Percentiles rank a stretch among this genome's conserved stretches.
Evolutionary conservation across 2,888 invertebrate species (phyloP).

Genomic region (Orgyia antiqua): DNA sequence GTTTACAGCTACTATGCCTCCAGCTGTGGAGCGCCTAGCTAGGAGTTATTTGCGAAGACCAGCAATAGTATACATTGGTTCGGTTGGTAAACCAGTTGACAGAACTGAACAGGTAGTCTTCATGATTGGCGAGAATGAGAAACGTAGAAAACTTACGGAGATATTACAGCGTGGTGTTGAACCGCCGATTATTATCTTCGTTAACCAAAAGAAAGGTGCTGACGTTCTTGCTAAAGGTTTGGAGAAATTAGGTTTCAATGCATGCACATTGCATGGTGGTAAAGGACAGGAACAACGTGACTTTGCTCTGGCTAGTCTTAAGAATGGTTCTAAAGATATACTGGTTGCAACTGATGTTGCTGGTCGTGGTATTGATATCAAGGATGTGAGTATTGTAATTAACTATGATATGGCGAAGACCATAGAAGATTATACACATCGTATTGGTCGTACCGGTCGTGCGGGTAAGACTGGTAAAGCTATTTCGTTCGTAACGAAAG

Average conservation of each 20-base stretch:
- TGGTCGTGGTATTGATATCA: slow-evolving; percentile 99
- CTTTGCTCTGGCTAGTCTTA: slow-evolving; percentile 97
- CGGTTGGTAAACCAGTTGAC: slow-evolving; percentile 97
- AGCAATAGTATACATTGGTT: slow-evolving; percentile 98
- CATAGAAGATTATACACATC: slow-evolving; percentile 98
- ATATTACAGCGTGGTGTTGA: slow-evolving; percentile 93
- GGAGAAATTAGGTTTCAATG: slow-evolving; percentile 97
- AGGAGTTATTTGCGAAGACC: slow-evolving; percentile 96
- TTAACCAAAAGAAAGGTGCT: slow-evolving; percentile 99
- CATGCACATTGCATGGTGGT: slow-evolving; percentile 98
- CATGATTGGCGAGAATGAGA: slow-evolving; percentile 96
- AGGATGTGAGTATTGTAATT: slow-evolving; percentile 98
- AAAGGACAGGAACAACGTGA: slow-evolving; percentile 99
- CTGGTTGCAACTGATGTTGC: slow-evolving; percentile 99
- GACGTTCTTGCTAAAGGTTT: slow-evolving; percentile 98
- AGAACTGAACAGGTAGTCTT: slow-evolving; percentile 98
- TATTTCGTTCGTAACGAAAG: slow-evolving; percentile 97
- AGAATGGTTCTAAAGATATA: slow-evolving; percentile 97
- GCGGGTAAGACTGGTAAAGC: slow-evolving; percentile 98
- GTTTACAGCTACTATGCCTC: slow-evolving; percentile 99
- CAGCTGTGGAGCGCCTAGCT: slow-evolving; percentile 97
- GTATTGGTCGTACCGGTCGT: slow-evolving; percentile 99
- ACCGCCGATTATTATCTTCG: slow-evolving; percentile 99
- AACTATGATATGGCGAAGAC: slow-evolving; percentile 99
- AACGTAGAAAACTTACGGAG: slow-evolving; percentile 96